Percentiles rank a stretch among this genome's conserved stretches.
phyloP scores from a whole-genome alignment of 2,113 vertebrate genomes.

The Potamarius usumacintae region DNA sequence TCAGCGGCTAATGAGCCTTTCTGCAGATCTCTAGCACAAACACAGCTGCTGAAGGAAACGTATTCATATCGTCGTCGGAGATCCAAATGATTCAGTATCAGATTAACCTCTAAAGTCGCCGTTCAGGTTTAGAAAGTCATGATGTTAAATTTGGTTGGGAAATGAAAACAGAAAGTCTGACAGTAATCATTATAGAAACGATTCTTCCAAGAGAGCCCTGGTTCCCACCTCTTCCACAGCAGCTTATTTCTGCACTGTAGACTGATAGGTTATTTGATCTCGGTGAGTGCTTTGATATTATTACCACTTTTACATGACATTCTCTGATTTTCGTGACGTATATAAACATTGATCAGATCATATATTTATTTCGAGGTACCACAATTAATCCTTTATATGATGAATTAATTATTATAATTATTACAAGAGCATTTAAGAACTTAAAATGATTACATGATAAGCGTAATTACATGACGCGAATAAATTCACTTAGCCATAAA shows the following conservation, averaged over 20 bases:
- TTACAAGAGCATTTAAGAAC: background rate
- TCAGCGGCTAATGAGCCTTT: background rate
- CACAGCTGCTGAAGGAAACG: background rate
- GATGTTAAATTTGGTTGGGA: background rate
- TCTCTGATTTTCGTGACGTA: background rate
- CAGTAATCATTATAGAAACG: background rate
- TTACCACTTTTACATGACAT: background rate
- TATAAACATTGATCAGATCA: background rate
- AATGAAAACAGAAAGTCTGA: slow-evolving; percentile 39
- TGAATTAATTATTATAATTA: no score
- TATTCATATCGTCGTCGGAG: background rate
- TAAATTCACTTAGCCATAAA: background rate
- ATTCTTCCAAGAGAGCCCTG: background rate
- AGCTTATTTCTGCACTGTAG: background rate
- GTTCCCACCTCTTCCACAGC: background rate
- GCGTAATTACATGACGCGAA: background rate
- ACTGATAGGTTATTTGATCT: background rate
- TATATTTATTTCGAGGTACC: background rate
- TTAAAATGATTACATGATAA: background rate
- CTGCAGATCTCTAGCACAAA: background rate
- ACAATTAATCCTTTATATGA: no score
- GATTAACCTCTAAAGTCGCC: background rate
- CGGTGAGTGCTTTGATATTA: background rate
- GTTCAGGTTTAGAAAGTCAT: background rate
- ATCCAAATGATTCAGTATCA: background rate